Conservation (phyloP, 2,888 invertebrate genomes). For the Limulus polyphemus region DNA sequence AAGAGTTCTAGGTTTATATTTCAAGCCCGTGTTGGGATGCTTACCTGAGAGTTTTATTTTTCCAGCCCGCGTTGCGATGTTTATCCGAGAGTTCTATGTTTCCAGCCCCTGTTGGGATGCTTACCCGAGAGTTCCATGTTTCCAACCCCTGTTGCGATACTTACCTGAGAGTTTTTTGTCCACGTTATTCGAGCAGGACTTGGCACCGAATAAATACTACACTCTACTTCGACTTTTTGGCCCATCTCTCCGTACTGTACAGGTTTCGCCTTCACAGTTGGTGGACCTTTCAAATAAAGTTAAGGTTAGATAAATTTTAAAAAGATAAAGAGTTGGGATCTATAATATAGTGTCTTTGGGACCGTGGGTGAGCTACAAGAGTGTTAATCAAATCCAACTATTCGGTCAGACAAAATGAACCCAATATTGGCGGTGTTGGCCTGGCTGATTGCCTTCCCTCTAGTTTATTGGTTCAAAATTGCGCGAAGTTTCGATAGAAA, state of each 20-base stretch:
- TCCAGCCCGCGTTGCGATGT: no score
- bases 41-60: neutral
- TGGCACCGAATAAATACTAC: slow-evolving; percentile 77
- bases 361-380: no score
- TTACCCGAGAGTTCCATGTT: neutral
- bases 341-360: no score
- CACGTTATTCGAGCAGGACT: slow-evolving; percentile 73
- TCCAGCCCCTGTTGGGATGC: neutral
- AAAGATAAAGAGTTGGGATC: no score
- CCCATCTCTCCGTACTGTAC: slow-evolving; percentile 72
- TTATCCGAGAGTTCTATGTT: neutral
- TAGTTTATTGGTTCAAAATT: no score
- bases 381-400: no score
- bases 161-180: slow-evolving; percentile 34
- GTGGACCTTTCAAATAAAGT: slow-evolving; percentile 25
- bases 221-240: slow-evolving; percentile 68
- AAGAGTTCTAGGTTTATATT: neutral
- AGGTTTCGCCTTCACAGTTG: slow-evolving; percentile 49
- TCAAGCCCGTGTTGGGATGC: neutral
- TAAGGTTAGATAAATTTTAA: no score
- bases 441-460: no score
- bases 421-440: no score
- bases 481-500: no score
- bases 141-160: neutral
- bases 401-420: no score